Percentiles rank a stretch among this genome's conserved stretches.
Conservation (phyloP, 2,113 vertebrate species). For the Nansenia antarctica region DNA sequence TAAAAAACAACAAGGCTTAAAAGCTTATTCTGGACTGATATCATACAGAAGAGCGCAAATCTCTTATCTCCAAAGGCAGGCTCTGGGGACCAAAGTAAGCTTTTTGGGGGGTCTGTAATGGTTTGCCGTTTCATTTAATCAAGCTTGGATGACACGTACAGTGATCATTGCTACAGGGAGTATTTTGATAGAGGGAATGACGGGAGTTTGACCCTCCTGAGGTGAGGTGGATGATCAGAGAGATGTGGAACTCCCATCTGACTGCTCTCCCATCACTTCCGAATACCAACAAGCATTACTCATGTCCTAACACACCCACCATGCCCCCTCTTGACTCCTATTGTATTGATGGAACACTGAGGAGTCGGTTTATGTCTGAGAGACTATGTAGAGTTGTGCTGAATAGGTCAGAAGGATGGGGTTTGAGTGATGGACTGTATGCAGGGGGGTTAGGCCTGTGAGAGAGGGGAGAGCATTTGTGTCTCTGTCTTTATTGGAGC, state of each 20-base stretch:
- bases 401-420: conserved; percentile 60
- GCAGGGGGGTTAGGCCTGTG: conserved; percentile 39
- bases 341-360: conserved; percentile 37
- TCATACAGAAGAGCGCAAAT: conserved; percentile 52
- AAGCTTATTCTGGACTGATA: conserved; percentile 67
- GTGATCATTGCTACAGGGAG: conserved; percentile 20
- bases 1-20: conserved; percentile 74
- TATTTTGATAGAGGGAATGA: conserved; percentile 26
- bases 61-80: conserved; percentile 51
- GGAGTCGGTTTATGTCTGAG: background rate
- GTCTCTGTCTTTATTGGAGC: conserved; percentile 23
- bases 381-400: conserved; percentile 20
- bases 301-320: conserved; percentile 30
- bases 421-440: conserved; percentile 46
- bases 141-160: conserved; percentile 43
- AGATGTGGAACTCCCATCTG: conserved; percentile 6
- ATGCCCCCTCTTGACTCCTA: conserved; percentile 10
- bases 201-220: conserved; percentile 27
- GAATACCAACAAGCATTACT: conserved; percentile 23
- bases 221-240: conserved; percentile 30
- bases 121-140: conserved; percentile 44
- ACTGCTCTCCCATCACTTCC: conserved; percentile 24
- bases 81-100: conserved; percentile 37
- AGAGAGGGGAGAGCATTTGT: conserved; percentile 18
- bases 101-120: conserved; percentile 46